Evolutionary conservation across 2,113 vertebrate genomes (phyloP), one percentile per base, ranked within the genome.

Genomic region (Vombatus ursinus): DNA sequence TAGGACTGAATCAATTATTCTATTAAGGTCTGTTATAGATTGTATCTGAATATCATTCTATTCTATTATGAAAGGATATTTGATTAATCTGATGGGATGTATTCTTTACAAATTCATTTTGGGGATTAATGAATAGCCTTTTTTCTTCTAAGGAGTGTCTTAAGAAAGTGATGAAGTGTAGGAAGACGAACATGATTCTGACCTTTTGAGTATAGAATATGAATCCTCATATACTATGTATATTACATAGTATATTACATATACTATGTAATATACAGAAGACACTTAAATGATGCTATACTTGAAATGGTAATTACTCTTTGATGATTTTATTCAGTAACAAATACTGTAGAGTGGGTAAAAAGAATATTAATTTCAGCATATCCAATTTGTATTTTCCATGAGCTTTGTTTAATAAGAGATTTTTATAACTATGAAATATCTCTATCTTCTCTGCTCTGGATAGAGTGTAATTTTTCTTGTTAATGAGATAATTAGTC

Each of bases 401-500:
- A 49, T 49, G 24, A 50, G 23, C 11, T 4, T 48, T 90, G 49
- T 50, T 90, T 90, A 48, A 49, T 31, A 49, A 90, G 28, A 10
- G 90, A 28, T 90, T 49, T 90, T 90, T 51, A 23, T 49, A 95
- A 96, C 89, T 93, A 95, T 97, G 89, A 92, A 97, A 96, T 90
- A 94, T 12, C 31, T 96, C 52, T 95, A 95, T 96, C 90, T 50
- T 12, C 6, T 93, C 94, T 96, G 90, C 49, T 84, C 52, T 95
- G 92, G 94, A 44, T n/a, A 93, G 14, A 94, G 25, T 22, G 92
- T n/a, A 92, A 95, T 97, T 95, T 93, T 77, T 96, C 2, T 97
- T 95, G 95, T 96, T 97, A 94, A 97, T 96, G 92, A 97, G 93
- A 93, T 97, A 94, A 96, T 97, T 96, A 57, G 77, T 96, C 96